Evolutionary conservation across 2,797 vertebrate genomes (phyloP).

Genomic region (Astyanax mexicanus): DNA sequence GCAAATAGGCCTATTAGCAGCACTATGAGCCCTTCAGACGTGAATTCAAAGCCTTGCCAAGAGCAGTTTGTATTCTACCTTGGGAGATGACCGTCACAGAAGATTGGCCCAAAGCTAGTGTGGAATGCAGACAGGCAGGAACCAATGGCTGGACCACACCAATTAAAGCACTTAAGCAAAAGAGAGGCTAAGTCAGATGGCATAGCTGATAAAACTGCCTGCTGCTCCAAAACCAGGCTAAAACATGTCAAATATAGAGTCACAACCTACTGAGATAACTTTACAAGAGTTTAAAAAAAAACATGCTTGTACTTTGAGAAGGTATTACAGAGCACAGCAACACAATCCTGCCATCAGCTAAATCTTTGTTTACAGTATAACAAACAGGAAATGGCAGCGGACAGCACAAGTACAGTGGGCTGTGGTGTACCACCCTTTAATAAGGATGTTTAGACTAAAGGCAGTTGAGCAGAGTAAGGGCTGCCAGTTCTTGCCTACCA

Average conservation of each 20-base stretch:
- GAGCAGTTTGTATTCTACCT: constrained; percentile 56
- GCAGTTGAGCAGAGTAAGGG: background rate
- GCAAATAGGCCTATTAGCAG: background rate
- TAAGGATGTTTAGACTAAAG: constrained; percentile 30
- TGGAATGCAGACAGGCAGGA: constrained; percentile 54
- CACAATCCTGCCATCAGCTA: background rate
- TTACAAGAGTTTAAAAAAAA: background rate
- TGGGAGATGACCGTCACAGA: constrained; percentile 52
- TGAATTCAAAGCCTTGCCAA: background rate
- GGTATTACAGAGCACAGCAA: constrained; percentile 7
- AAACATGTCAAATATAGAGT: background rate
- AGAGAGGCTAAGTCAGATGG: constrained; percentile 25
- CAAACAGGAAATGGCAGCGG: constrained; percentile 43
- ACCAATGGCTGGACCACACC: constrained; percentile 30
- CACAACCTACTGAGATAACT: background rate
- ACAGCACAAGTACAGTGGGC: constrained; percentile 8
- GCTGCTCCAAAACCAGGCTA: constrained; percentile 25
- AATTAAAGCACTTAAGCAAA: constrained; percentile 48
- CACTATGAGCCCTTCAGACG: background rate
- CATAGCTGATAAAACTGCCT: constrained; percentile 38
- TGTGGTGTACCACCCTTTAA: constrained; percentile 29
- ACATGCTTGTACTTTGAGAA: constrained; percentile 16
- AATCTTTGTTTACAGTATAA: constrained; percentile 48
- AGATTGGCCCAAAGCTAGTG: constrained; percentile 34
- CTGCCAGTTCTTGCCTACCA: background rate